Base-by-base conservation (phyloP, 2,797 vertebrate genomes). In the Cichlasoma orientale region DNA sequence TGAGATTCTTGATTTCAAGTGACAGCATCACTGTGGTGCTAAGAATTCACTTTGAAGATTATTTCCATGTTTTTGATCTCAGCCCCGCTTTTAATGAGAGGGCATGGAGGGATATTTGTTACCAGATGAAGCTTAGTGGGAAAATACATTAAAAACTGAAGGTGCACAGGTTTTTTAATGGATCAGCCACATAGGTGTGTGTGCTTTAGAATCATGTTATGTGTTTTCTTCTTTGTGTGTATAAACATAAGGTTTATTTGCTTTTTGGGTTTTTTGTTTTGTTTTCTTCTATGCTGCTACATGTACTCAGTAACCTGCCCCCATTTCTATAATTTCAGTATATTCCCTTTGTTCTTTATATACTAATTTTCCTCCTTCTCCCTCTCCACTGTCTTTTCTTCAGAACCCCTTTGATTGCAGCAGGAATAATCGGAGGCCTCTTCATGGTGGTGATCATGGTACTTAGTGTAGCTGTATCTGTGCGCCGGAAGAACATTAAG, bases 401-500 rank as follows among this genome's bases (percentile, higher is more conserved):
- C 87, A 99, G 98, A 93, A 99, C 98, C 14, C 98, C 98, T 78
- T 92, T 99, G 89, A 99, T 99, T 29, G 98, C 98, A 12, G 98
- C 98, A 0, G 97, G 97, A 72, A 96, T 99, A 78, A 99, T 99
- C 10, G 98, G 98, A 0, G 96, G 97, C 23, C 96, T 99, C 89
- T 99, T 99, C 90, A 96, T 99, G 91, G 92, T 98, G 79, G 97
- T 99, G 91, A 99, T 99, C 54, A 76, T 98, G 91, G 97, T 94
- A 19, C 94, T 99, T 83, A 97, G 97, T 0, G 96, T 99, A 47
- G 97, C 98, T 0, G 97, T 99, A 69, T 99, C 97, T 1, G 86
- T 97, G 29, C 96, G 98, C n/a, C 95, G 98, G 38, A 99, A 98
- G 79, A 99, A 97, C 93, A 99, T 99, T 86, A 99, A 98, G 92